A percentile compares a stretch with the other conserved stretches of the same genome.
These are phyloP conservation scores for Ceyx melanurus DNA, from an alignment of 2,113 vertebrate genomes.

Conservation along the genomic window DNA sequence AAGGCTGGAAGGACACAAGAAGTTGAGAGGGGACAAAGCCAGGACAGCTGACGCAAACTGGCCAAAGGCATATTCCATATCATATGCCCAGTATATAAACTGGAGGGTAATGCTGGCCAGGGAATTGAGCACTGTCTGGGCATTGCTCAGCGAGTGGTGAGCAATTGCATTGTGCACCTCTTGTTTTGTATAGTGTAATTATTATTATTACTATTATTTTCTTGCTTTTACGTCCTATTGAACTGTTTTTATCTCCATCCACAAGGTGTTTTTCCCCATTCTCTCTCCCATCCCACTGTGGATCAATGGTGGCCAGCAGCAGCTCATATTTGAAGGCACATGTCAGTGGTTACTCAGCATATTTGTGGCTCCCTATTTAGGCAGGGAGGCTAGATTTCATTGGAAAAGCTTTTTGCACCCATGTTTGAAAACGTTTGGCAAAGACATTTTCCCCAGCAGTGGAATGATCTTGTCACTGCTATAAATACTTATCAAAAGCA, in stretches of 20 bases:
- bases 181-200: neutral
- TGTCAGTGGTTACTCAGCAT: neutral
- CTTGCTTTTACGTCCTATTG: neutral
- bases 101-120: neutral
- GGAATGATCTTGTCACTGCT: neutral
- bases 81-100: neutral
- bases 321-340: neutral
- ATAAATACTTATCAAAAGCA: neutral
- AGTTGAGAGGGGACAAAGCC: neutral
- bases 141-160: neutral
- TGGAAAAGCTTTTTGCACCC: neutral
- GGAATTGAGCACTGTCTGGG: too few species aligned
- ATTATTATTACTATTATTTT: neutral
- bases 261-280: neutral
- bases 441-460: neutral
- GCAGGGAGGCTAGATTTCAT: neutral
- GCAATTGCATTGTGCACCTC: neutral
- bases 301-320: neutral
- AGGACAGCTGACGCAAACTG: neutral
- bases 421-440: neutral
- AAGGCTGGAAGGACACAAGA: neutral
- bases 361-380: neutral
- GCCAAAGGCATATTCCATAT: neutral
- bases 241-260: neutral
- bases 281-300: too few species aligned